A percentile compares a stretch with the other conserved stretches of the same genome.
Evolutionary conservation across 2,113 vertebrate genomes (phyloP).

Genomic region (Gobiocypris rarus): DNA sequence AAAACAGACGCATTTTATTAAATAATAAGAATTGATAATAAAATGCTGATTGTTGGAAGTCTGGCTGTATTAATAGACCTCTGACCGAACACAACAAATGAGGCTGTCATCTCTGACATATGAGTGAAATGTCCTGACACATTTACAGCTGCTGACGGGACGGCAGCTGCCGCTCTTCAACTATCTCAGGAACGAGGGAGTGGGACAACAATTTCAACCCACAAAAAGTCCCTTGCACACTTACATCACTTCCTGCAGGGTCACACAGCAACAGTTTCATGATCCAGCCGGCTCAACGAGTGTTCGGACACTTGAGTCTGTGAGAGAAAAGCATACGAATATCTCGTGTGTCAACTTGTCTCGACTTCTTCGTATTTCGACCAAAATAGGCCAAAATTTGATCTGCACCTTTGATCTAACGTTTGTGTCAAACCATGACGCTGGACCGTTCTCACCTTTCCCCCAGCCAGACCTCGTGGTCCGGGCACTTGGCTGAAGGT

Average conservation of each 20-base stretch:
- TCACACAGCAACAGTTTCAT: not conserved
- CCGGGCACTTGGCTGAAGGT: slow-evolving; percentile 44
- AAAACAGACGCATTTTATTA: not conserved
- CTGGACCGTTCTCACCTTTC: slow-evolving; percentile 65
- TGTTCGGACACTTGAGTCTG: too few species aligned
- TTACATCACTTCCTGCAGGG: not conserved
- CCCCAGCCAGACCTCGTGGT: slow-evolving; percentile 32
- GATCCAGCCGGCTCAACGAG: too few species aligned
- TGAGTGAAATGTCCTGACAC: slow-evolving; percentile 32
- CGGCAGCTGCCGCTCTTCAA: slow-evolving; percentile 27
- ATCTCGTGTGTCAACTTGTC: not conserved
- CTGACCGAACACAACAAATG: not conserved
- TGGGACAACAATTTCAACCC: slow-evolving; percentile 26
- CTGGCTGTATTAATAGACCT: not conserved
- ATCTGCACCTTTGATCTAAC: slow-evolving; percentile 47
- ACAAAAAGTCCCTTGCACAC: not conserved
- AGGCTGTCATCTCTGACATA: slow-evolving; percentile 27
- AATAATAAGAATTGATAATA: not conserved
- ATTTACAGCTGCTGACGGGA: slow-evolving; percentile 22
- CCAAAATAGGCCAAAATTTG: slow-evolving; percentile 60
- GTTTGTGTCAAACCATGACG: slow-evolving; percentile 52
- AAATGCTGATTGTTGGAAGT: not conserved
- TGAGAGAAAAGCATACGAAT: not conserved
- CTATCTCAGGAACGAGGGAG: slow-evolving; percentile 43
- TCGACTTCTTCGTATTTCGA: slow-evolving; percentile 13